Evolutionary conservation across 1,140 invertebrate species (phyloP), one percentile per base, ranked within the genome.

Genomic region (Arion vulgaris): DNA sequence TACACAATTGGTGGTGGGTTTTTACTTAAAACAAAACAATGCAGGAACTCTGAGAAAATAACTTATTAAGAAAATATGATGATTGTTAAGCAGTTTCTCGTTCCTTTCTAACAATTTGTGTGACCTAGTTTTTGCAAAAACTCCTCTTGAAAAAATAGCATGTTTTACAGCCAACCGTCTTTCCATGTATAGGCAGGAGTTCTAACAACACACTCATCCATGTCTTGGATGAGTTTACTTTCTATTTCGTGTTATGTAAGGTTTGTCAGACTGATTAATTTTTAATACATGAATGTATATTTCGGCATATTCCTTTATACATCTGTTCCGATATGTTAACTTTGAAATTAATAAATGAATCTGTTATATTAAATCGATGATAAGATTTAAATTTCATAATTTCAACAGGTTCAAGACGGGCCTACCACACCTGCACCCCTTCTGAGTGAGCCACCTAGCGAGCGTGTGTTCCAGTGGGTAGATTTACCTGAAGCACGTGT

Each of bases 401-500:
- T 57, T 57, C 26, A 23, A 57, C 53, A 57, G 1, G 19, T 23
- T 15, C 9, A 57, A 5, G 19, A 15, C 15, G 17, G 23, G 9
- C 26, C 53, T 23, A 57, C 23, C 23, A n/a, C 9, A 19, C 53
- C 62, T 34, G 39, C 36, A 72, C 71, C 71, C 36, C 38, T 38
- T 41, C 1, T 39, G 39, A 39, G 23, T 41, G 38, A 41, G 71
- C 36, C 1, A n/a, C n/a, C n/a, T n/a, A 39, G 23, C n/a, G 13
- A 17, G 45, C 13, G 45, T 53, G 73, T 4, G 36, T 39, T 36
- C 41, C 73, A 53, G 32, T 41, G 28, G 41, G 5, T 75, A 75
- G 41, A 51, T 51, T 75, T 75, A 75, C 73, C 73, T 75, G 73
- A 51, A 51, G 73, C 73, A 75, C 73, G 73, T 75, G 73, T 51